Evolutionary conservation across 2,888 invertebrate genomes (phyloP).

Genomic region (Mimumesa dahlbomi): DNA sequence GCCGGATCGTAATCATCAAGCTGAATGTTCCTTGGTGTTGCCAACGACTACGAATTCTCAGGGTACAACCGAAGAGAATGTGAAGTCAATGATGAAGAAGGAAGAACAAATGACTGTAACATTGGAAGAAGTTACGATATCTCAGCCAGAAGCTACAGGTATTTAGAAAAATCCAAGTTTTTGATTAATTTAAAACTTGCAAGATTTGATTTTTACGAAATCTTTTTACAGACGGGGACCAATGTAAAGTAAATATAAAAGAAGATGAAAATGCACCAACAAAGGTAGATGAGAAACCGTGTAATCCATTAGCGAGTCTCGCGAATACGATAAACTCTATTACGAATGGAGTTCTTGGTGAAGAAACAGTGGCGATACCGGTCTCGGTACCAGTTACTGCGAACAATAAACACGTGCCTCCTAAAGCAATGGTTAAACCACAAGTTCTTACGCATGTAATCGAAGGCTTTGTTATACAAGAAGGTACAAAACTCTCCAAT

Average conservation of each 20-base stretch:
- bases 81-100: constrained; percentile 62
- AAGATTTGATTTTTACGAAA: not conserved
- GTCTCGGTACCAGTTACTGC: constrained; percentile 67
- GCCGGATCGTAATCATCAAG: constrained; percentile 67
- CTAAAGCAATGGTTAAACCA: constrained; percentile 96
- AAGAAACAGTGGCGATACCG: constrained; percentile 61
- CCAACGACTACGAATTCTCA: constrained; percentile 61
- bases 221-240: constrained; percentile 62
- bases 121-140: constrained; percentile 54
- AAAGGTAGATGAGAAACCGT: constrained; percentile 77
- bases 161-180: no score
- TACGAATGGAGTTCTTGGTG: constrained; percentile 73
- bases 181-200: no score
- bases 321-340: constrained; percentile 78
- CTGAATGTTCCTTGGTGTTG: constrained; percentile 71
- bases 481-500: constrained; percentile 82
- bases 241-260: constrained; percentile 66
- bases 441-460: constrained; percentile 98
- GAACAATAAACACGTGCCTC: constrained; percentile 81
- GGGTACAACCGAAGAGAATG: constrained; percentile 60
- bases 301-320: constrained; percentile 76
- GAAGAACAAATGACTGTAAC: constrained; percentile 59
- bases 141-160: constrained; percentile 56
- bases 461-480: constrained; percentile 98
- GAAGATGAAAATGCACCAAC: constrained; percentile 70